Evolutionary conservation across 2,797 vertebrate species (phyloP).

Genomic region (Spondyliosoma cantharus): DNA sequence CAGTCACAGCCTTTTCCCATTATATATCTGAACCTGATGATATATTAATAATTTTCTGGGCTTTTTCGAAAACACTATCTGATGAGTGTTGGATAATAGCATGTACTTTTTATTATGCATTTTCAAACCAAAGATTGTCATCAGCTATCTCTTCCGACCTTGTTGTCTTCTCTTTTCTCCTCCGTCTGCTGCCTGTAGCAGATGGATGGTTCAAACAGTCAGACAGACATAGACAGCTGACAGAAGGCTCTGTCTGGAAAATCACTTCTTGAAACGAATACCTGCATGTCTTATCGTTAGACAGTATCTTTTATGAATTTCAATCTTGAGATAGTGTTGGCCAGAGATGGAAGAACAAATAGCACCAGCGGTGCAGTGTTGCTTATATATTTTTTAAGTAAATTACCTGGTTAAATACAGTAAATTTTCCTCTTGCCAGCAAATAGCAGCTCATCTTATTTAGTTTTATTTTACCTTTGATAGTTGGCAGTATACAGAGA

Average conservation of each 20-base stretch:
- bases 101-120: slow-evolving; percentile 16
- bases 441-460: not conserved
- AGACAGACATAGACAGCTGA: slow-evolving; percentile 55
- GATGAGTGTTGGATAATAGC: slow-evolving; percentile 16
- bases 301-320: slow-evolving; percentile 35
- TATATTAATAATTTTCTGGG: slow-evolving; percentile 5
- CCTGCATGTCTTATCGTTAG: slow-evolving; percentile 23
- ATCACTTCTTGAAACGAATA: slow-evolving; percentile 53
- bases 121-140: slow-evolving; percentile 39
- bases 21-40: not conserved
- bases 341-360: slow-evolving; percentile 11
- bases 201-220: slow-evolving; percentile 70
- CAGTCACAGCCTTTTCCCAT: not conserved
- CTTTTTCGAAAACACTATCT: slow-evolving; percentile 9
- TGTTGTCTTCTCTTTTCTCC: slow-evolving; percentile 35
- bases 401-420: not conserved
- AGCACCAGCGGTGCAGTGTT: slow-evolving; percentile 11
- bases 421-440: not conserved
- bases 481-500: not conserved
- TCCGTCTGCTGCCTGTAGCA: slow-evolving; percentile 48
- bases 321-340: slow-evolving; percentile 16
- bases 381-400: not conserved
- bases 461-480: slow-evolving; percentile 1
- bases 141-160: slow-evolving; percentile 40
- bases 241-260: slow-evolving; percentile 69